phyloP scores from a whole-genome alignment of 2,113 vertebrate genomes.

The Spea multiplicata region DNA sequence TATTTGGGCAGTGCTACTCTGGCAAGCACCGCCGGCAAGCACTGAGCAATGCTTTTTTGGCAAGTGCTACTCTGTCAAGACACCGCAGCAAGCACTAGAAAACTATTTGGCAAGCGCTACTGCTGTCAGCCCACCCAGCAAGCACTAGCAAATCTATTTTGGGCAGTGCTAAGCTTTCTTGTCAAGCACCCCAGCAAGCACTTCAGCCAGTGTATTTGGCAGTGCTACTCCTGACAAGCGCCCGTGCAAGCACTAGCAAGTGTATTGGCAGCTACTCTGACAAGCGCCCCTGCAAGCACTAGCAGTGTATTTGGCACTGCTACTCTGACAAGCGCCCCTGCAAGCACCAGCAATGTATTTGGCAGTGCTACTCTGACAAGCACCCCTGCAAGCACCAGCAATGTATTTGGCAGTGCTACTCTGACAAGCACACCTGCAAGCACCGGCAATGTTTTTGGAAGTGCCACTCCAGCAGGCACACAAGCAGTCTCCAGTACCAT shows the following conservation, averaged over 20 bases:
- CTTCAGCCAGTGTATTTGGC: constrained; percentile 7
- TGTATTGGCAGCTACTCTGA: constrained; percentile 34
- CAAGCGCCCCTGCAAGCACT: constrained; percentile 11
- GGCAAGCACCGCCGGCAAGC: constrained; percentile 1
- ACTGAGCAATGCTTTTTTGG: constrained; percentile 7
- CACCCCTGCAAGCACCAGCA: constrained; percentile 1
- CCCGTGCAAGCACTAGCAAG: background rate
- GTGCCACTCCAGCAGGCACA: background rate
- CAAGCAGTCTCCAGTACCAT: background rate
- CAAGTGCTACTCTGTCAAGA: background rate
- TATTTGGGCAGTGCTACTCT: background rate
- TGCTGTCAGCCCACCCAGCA: background rate
- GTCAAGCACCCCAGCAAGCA: background rate
- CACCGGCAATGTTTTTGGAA: constrained; percentile 23
- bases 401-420: constrained; percentile 25
- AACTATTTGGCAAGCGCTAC: constrained; percentile 29
- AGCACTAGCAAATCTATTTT: constrained; percentile 15
- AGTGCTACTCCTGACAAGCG: background rate
- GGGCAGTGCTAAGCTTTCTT: constrained; percentile 5
- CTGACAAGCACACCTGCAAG: background rate
- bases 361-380: background rate
- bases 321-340: background rate
- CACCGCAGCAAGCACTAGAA: background rate
- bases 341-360: background rate
- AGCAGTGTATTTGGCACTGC: background rate